A percentile compares a stretch with the other conserved stretches of the same genome.
These are phyloP conservation scores for Sphyrna mokarran DNA, from an alignment of 2,113 vertebrate genomes.

Conservation along the genomic window DNA sequence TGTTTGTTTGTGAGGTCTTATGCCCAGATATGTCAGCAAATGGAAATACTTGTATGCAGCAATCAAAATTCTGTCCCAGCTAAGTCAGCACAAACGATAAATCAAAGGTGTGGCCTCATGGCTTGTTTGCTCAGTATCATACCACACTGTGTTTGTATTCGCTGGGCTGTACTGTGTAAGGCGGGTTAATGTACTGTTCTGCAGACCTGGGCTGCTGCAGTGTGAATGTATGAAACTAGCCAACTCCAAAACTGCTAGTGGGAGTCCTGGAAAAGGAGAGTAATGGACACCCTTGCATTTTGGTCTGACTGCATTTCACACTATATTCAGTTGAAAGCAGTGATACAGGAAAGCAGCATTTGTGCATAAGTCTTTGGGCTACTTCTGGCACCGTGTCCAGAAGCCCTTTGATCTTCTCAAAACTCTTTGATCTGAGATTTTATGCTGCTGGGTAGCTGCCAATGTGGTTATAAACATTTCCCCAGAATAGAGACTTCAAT, in stretches of 20 bases:
- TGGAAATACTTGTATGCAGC: not conserved
- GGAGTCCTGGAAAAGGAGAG: not conserved
- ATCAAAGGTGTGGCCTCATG: not conserved
- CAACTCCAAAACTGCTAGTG: not conserved
- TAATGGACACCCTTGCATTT: not conserved
- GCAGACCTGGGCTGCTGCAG: not conserved
- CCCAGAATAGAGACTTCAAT: slow-evolving; percentile 30
- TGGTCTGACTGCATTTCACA: not conserved
- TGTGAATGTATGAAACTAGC: not conserved
- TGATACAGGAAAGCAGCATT: not conserved
- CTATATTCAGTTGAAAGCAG: not conserved
- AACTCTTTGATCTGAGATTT: slow-evolving; percentile 11
- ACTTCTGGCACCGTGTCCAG: slow-evolving; percentile 1
- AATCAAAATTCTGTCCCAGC: not conserved
- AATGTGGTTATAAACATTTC: slow-evolving; percentile 20
- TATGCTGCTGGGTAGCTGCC: slow-evolving; percentile 19
- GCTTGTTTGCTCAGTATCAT: not conserved
- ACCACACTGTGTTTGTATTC: not conserved
- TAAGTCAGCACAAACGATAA: not conserved
- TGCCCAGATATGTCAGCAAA: not conserved
- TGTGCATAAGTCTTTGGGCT: slow-evolving; percentile 7
- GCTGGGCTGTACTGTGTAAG: not conserved
- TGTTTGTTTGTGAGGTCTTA: not conserved
- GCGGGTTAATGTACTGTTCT: not conserved
- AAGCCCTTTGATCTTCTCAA: slow-evolving; percentile 25